Evolutionary conservation across 1,140 invertebrate species (phyloP), one percentile per base, ranked within the genome.

Genomic region (Leptinotarsa undecemlineata): DNA sequence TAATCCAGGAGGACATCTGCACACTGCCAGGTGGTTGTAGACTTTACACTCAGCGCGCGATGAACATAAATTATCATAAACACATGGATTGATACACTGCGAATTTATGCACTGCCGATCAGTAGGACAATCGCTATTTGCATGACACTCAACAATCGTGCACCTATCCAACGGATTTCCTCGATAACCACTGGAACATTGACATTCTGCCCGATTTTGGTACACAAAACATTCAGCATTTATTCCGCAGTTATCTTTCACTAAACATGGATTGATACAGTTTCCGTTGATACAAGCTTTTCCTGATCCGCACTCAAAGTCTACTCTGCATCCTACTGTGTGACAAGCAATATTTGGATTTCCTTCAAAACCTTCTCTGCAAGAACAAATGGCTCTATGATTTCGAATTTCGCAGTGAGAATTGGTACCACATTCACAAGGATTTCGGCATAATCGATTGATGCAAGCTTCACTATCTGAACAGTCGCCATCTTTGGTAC

Each of bases 371-470:
- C 93, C 94, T 78, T 92, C 88, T 76, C 91, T 87, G 82, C 95
- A 97, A 3, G 92, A 92, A 82, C 95, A 97, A 4, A 95, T 91
- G 1, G 95, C 93, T 48, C 93, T 90, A 79, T 97, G 95, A 77
- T 95, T 92, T 74, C 90, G 89, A 0, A 96, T 91, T 48, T 91
- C 89, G 79, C 96, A 97, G 74, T 92, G 89, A 6, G 95, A 92
- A 82, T 96, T 94, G 33, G 89, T 88, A 23, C 95, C 96, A 82
- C 95, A 97, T 81, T 93, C 92, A 81, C 95, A 97, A 4, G 95
- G 94, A 77, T 95, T 93, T 73, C 93, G 88, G 81, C 96, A 97
- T 73, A 93, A 90, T 81, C 94, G 87, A 80, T 96, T 95, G 48
- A 96, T 89, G 81, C 95, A 97, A 1, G 94, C 92, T 82, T 96